phyloP scores from a whole-genome alignment of 64 coral and sea anemone genomes.

The Dendrophyllia cribrosa region DNA sequence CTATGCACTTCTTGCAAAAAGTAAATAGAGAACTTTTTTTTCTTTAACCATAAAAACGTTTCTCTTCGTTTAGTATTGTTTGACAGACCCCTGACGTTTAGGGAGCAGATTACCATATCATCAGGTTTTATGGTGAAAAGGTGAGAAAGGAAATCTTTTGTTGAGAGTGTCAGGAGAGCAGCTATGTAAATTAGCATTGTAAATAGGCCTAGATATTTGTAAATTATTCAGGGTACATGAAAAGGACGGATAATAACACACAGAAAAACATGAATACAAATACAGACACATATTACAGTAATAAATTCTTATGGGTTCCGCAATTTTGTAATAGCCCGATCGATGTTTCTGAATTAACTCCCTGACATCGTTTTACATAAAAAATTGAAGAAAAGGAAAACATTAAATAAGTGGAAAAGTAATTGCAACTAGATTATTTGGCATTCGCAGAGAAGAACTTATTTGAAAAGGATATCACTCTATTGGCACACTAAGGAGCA shows the following conservation, averaged over 20 bases:
- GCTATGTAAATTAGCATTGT: not conserved
- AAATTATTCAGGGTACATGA: not conserved
- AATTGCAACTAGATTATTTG: not conserved
- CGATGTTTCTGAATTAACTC: not conserved
- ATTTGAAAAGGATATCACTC: no score
- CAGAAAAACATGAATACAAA: not conserved
- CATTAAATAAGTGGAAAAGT: not conserved
- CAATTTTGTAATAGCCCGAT: not conserved
- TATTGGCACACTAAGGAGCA: not conserved
- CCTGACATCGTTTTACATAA: not conserved
- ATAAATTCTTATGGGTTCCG: not conserved
- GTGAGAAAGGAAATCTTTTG: not conserved
- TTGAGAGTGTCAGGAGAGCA: not conserved
- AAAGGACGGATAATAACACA: not conserved
- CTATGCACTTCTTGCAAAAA: conserved; percentile 31
- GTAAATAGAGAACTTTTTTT: not conserved
- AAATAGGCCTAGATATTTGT: not conserved
- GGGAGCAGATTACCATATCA: conserved; percentile 10
- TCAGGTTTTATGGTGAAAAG: not conserved
- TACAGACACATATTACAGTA: not conserved
- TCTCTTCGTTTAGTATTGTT: conserved; percentile 21
- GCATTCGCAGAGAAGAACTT: not conserved
- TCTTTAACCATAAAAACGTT: conserved; percentile 24
- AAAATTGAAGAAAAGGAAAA: not conserved
- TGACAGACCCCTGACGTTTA: conserved; percentile 17